Evolutionary conservation across 2,797 vertebrate species (phyloP).

Genomic region (Pseudocheirus occidentalis): DNA sequence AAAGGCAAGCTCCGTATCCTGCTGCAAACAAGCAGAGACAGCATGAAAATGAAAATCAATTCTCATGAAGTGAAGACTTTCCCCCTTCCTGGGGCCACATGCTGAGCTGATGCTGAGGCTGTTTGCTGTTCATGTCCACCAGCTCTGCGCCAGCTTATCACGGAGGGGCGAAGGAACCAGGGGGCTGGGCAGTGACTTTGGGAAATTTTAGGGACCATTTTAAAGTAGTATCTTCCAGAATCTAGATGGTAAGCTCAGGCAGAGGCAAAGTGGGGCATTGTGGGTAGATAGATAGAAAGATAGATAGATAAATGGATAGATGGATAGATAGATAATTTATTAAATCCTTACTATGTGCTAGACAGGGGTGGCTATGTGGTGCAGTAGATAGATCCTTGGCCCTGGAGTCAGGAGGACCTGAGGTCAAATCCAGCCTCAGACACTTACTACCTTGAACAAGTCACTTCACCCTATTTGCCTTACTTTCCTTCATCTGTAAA

Average conservation of each 20-base stretch:
- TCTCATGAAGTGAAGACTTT: constrained; percentile 18
- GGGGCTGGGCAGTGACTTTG: fast-evolving
- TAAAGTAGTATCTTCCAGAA: no score
- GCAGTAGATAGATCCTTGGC: background rate
- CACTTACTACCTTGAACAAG: background rate
- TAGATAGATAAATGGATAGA: background rate
- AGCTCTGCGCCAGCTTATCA: background rate
- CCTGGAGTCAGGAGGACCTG: background rate
- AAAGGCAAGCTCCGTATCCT: background rate
- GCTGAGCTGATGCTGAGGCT: background rate
- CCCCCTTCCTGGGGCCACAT: no score
- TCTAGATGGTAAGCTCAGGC: background rate
- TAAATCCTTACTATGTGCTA: background rate
- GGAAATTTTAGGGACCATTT: fast-evolving
- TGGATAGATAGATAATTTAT: background rate
- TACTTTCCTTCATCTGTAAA: background rate
- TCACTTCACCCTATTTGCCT: background rate
- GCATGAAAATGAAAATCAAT: constrained; percentile 48
- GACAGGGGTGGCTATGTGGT: background rate
- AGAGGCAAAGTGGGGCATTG: background rate
- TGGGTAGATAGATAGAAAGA: background rate
- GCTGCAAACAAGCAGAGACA: background rate
- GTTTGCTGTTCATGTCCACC: background rate
- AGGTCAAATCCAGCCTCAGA: background rate
- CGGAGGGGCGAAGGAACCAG: fast-evolving